A percentile compares a stretch with the other conserved stretches of the same genome.
phyloP scores from a whole-genome alignment of 2,113 vertebrate genomes.

The Prietella phreatophila region DNA sequence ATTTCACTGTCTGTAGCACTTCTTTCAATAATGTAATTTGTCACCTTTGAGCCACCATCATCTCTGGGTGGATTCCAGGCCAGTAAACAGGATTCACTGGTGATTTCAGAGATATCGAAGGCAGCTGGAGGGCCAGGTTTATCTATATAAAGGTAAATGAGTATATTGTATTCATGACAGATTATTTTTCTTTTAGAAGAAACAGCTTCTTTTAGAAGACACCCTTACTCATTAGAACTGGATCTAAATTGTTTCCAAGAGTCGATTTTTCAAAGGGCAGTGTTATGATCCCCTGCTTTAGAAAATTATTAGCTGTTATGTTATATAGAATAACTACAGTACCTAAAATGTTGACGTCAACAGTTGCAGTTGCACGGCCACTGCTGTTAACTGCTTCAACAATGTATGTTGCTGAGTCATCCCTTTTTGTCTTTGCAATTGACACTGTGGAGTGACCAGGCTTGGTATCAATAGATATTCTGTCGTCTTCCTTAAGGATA shows the following conservation, averaged over 20 bases:
- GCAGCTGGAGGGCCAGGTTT: constrained; percentile 95
- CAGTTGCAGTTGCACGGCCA: constrained; percentile 93
- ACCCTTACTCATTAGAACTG: not conserved
- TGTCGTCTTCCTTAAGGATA: constrained; percentile 83
- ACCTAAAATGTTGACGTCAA: constrained; percentile 97
- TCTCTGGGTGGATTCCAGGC: constrained; percentile 98
- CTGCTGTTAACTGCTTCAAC: constrained; percentile 93
- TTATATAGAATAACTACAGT: constrained; percentile 17
- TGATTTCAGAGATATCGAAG: constrained; percentile 96
- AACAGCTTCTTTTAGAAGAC: not conserved
- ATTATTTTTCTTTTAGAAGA: not conserved
- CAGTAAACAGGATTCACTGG: constrained; percentile 87
- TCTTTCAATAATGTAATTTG: constrained; percentile 93
- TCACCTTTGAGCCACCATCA: constrained; percentile 91
- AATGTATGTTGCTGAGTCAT: constrained; percentile 92
- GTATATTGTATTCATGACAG: not conserved
- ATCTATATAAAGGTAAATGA: constrained; percentile 73
- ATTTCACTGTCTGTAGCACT: constrained; percentile 85
- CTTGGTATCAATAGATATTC: constrained; percentile 85
- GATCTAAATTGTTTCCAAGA: not conserved
- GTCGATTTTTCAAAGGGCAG: not conserved
- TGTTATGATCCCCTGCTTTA: not conserved
- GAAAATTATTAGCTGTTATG: not conserved
- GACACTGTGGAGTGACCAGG: constrained; percentile 84
- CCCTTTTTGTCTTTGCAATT: constrained; percentile 84